Conservation (phyloP, 2,113 vertebrate genomes). For the Galemys pyrenaicus region DNA sequence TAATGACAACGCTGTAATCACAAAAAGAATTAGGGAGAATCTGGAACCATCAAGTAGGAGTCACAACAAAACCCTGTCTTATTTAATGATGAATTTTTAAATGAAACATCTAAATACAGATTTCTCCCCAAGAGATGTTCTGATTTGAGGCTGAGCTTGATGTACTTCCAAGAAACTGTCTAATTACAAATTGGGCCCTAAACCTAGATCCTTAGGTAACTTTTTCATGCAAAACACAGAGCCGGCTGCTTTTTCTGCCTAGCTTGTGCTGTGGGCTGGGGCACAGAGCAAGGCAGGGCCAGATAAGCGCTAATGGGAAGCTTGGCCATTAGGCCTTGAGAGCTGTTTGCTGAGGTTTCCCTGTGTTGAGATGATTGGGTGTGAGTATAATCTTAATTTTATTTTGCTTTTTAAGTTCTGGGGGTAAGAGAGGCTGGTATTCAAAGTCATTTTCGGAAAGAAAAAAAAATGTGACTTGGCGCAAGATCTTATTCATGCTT, state of each 20-base stretch:
- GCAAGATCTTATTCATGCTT: not conserved
- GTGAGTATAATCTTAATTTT: constrained; percentile 36
- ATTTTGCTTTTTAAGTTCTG: not conserved
- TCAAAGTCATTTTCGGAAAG: constrained; percentile 20
- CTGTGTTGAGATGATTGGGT: not conserved
- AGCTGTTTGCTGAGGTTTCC: not conserved
- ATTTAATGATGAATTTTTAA: constrained; percentile 67
- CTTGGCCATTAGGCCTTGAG: not conserved
- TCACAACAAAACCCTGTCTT: constrained; percentile 50
- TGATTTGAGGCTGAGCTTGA: constrained; percentile 66
- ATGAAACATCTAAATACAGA: constrained; percentile 66
- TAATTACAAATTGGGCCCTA: constrained; percentile 58
- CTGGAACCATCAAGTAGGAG: constrained; percentile 42
- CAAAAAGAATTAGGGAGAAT: constrained; percentile 48
- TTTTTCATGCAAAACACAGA: constrained; percentile 34
- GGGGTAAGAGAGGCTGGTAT: not conserved
- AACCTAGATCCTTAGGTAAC: constrained; percentile 56
- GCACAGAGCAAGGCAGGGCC: not conserved
- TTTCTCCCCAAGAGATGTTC: constrained; percentile 59
- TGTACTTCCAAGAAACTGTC: constrained; percentile 69
- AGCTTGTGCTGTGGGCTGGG: not conserved
- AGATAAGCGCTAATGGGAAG: not conserved
- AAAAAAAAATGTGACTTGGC: constrained; percentile 9
- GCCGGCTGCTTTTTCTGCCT: not conserved
- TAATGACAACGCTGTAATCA: constrained; percentile 44